Conservation (phyloP, 1,140 invertebrate genomes). For the Drosophila nannoptera region DNA sequence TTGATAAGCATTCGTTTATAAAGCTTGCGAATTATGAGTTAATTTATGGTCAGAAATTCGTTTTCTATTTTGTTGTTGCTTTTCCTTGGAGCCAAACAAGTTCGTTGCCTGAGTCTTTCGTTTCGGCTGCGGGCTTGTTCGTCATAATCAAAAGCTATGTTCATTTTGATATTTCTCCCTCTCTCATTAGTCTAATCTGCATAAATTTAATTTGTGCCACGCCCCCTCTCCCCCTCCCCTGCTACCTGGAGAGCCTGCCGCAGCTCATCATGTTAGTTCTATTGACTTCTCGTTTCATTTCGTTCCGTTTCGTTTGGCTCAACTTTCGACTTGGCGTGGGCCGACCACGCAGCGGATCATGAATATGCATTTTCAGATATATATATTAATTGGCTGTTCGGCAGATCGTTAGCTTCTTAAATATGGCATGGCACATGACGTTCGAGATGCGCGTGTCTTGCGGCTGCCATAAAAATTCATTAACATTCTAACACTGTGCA, state of each 20-base stretch:
- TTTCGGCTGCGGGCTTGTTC: constrained; percentile 12
- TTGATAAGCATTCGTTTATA: constrained; percentile 66
- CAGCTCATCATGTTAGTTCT: constrained; percentile 28
- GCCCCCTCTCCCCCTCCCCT: constrained; percentile 42
- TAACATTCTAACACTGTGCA: constrained; percentile 42
- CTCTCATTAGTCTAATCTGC: constrained; percentile 46
- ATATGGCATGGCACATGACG: constrained; percentile 35
- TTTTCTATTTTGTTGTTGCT: background rate
- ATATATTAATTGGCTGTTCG: constrained; percentile 68
- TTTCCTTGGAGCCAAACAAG: constrained; percentile 35
- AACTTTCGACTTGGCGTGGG: constrained; percentile 24
- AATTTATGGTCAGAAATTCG: constrained; percentile 52
- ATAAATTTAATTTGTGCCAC: constrained; percentile 67
- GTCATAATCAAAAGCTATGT: constrained; percentile 36
- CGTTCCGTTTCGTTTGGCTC: constrained; percentile 10
- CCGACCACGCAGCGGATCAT: constrained; percentile 28
- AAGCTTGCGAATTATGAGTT: constrained; percentile 65
- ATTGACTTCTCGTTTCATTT: constrained; percentile 17
- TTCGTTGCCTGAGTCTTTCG: constrained; percentile 72
- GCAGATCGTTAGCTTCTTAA: constrained; percentile 69
- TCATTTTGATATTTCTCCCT: constrained; percentile 43
- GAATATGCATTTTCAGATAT: constrained; percentile 61
- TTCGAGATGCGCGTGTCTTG: constrained; percentile 26
- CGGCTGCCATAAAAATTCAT: constrained; percentile 56
- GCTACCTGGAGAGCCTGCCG: no score